Percentiles rank a stretch among this genome's conserved stretches.
These are phyloP conservation scores for Cryptocephalus moraei DNA, from an alignment of 2,888 invertebrate species.

Conservation along the genomic window DNA sequence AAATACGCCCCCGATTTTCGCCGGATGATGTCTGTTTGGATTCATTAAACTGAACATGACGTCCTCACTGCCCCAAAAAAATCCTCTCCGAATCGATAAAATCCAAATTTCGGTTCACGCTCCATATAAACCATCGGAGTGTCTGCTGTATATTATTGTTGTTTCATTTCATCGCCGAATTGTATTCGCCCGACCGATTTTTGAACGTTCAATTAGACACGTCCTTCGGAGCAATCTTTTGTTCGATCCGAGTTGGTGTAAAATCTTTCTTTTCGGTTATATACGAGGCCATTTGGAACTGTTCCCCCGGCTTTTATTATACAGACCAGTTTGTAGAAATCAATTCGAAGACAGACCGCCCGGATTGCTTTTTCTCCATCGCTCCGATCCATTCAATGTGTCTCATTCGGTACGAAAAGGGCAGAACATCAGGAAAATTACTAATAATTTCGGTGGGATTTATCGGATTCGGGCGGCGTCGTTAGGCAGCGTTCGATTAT, in stretches of 20 bases:
- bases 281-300: slow-evolving; percentile 25
- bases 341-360: slow-evolving; percentile 33
- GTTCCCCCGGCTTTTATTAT: slow-evolving; percentile 16
- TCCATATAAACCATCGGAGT: no score
- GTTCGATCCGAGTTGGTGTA: no score
- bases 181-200: slow-evolving; percentile 9
- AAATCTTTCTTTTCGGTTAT: no score
- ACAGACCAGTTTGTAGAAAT: slow-evolving; percentile 30
- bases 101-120: no score
- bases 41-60: no score
- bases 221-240: no score
- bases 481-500: neutral
- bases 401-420: slow-evolving; percentile 23
- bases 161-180: slow-evolving; percentile 6
- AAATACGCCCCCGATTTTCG: no score
- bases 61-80: no score
- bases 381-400: slow-evolving; percentile 30
- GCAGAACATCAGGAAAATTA: slow-evolving; percentile 10
- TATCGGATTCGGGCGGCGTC: slow-evolving; percentile 3
- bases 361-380: slow-evolving; percentile 36
- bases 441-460: slow-evolving; percentile 1
- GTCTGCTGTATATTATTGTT: no score
- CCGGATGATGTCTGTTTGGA: no score
- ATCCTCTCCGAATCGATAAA: no score
- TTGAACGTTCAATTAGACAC: slow-evolving; percentile 7